Evolutionary conservation across 1,140 invertebrate genomes (phyloP).

Genomic region (Drosophila kurseongensis): DNA sequence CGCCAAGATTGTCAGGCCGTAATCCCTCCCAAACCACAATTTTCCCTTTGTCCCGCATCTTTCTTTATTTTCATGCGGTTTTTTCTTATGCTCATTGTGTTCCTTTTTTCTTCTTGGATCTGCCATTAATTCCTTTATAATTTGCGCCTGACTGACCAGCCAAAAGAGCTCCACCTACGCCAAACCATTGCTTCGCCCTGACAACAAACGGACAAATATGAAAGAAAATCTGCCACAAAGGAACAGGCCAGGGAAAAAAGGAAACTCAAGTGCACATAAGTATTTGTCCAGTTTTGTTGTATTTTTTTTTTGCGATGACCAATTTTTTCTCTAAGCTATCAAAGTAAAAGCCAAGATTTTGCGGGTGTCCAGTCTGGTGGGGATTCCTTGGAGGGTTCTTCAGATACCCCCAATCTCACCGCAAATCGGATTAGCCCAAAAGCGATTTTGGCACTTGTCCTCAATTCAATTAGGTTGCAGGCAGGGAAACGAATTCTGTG

Average conservation of each 20-base stretch:
- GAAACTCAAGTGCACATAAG: constrained; percentile 69
- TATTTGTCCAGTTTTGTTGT: constrained; percentile 46
- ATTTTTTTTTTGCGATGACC: constrained; percentile 24
- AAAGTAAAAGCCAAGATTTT: constrained; percentile 68
- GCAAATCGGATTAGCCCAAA: constrained; percentile 77
- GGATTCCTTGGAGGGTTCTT: constrained; percentile 44
- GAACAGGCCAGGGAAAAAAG: constrained; percentile 34
- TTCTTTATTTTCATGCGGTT: constrained; percentile 38
- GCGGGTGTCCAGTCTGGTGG: constrained; percentile 65
- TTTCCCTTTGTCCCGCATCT: constrained; percentile 27
- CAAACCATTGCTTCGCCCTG: constrained; percentile 15
- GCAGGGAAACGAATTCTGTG: constrained; percentile 22
- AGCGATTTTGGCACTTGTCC: constrained; percentile 75
- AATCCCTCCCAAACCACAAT: constrained; percentile 62
- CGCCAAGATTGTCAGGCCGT: constrained; percentile 69
- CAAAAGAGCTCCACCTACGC: constrained; percentile 57
- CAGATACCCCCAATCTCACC: constrained; percentile 49
- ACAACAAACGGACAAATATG: constrained; percentile 52
- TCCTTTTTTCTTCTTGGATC: constrained; percentile 50
- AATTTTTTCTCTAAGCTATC: constrained; percentile 32
- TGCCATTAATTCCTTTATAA: constrained; percentile 81
- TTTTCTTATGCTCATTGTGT: constrained; percentile 56
- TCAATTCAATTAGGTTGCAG: constrained; percentile 76
- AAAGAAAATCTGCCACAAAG: constrained; percentile 65
- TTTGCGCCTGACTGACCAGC: constrained; percentile 80